A percentile compares a stretch with the other conserved stretches of the same genome.
Evolutionary conservation across 1,140 invertebrate species (phyloP).

Genomic region (Agrypnia vestita): DNA sequence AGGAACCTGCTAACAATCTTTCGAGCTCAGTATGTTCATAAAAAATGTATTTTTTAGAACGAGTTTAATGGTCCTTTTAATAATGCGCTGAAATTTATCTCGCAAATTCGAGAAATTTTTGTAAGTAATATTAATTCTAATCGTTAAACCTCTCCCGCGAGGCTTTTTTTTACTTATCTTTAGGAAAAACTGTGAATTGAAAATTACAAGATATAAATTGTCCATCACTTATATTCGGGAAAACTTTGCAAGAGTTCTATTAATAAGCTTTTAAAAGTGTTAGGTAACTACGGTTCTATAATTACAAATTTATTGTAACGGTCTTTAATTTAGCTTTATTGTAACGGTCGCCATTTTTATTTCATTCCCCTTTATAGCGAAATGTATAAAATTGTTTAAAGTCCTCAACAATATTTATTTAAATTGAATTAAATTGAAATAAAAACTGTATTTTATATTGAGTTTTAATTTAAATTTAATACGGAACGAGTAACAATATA

Average conservation of each 20-base stretch:
- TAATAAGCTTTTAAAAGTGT: background rate
- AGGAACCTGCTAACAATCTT: too few species aligned
- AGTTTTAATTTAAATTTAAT: background rate
- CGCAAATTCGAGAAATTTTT: background rate
- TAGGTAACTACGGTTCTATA: background rate
- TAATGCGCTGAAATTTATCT: too few species aligned
- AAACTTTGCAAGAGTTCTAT: background rate
- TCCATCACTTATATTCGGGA: background rate
- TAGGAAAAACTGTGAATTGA: background rate
- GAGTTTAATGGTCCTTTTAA: too few species aligned
- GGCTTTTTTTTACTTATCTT: background rate
- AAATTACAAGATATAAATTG: conserved; percentile 12
- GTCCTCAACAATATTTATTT: too few species aligned
- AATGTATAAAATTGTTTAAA: too few species aligned
- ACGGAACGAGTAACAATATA: too few species aligned
- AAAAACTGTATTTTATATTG: background rate
- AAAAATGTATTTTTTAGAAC: too few species aligned
- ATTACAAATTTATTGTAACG: conserved; percentile 24
- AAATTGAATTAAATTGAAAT: too few species aligned
- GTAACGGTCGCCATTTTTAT: background rate
- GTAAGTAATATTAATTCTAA: conserved; percentile 12
- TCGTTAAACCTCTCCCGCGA: background rate
- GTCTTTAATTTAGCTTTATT: background rate
- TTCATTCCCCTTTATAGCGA: too few species aligned
- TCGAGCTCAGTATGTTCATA: too few species aligned